Evolutionary conservation across 1,140 invertebrate genomes (phyloP).

Genomic region (Drosophila erecta): DNA sequence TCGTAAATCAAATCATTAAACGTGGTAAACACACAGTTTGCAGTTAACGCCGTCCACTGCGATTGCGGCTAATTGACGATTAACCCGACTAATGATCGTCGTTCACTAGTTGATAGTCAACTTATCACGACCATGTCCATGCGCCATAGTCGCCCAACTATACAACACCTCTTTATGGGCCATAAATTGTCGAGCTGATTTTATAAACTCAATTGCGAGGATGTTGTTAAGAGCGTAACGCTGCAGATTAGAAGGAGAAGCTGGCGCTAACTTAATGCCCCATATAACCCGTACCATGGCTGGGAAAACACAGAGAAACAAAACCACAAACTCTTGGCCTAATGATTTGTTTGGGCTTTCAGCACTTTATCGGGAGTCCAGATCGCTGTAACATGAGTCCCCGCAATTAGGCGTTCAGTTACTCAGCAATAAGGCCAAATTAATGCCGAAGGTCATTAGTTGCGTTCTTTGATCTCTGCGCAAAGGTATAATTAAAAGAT

Average conservation of each 20-base stretch:
- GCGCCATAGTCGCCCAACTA: conserved; percentile 46
- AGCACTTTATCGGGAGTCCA: conserved; percentile 11
- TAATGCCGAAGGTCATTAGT: conserved; percentile 21
- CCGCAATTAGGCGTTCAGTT: conserved; percentile 30
- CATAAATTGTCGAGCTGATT: conserved; percentile 71
- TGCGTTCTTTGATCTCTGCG: conserved; percentile 42
- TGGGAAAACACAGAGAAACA: not conserved
- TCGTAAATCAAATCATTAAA: conserved; percentile 70
- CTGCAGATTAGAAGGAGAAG: conserved; percentile 48
- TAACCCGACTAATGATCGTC: conserved; percentile 63
- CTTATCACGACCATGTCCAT: conserved; percentile 51
- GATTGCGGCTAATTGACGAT: conserved; percentile 69
- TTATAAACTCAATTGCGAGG: conserved; percentile 52
- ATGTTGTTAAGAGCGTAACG: conserved; percentile 50
- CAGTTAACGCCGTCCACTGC: conserved; percentile 7
- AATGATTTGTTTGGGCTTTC: conserved; percentile 23
- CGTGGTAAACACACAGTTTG: conserved; percentile 27
- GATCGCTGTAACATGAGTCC: conserved; percentile 13
- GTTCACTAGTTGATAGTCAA: conserved; percentile 38
- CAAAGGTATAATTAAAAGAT: conserved; percentile 27
- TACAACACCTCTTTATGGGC: conserved; percentile 32
- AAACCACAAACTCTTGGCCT: not conserved
- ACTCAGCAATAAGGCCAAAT: conserved; percentile 19
- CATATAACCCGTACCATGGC: not conserved
- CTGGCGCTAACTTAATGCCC: conserved; percentile 24